phyloP scores from a whole-genome alignment of 2,888 invertebrate species.

The Acronicta aceris region DNA sequence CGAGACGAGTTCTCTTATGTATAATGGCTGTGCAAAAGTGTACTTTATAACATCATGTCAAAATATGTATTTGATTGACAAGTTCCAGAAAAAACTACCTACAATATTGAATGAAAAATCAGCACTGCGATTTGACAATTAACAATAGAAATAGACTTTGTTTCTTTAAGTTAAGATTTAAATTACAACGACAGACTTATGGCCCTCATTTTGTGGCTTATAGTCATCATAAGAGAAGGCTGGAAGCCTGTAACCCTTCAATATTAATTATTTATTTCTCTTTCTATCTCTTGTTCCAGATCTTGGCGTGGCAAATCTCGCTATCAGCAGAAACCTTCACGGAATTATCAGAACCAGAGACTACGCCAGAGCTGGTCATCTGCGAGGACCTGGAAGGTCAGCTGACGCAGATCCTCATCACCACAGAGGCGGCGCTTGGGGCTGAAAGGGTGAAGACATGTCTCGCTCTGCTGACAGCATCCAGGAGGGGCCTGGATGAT shows the following conservation, averaged over 20 bases:
- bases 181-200: not conserved
- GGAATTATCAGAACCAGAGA: constrained; percentile 79
- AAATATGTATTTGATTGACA: not conserved
- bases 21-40: not conserved
- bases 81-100: no score
- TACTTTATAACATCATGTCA: not conserved
- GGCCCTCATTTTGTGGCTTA: no score
- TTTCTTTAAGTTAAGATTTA: no score
- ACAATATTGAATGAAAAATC: no score
- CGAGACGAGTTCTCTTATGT: not conserved
- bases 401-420: constrained; percentile 91
- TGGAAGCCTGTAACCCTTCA: no score
- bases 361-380: constrained; percentile 77
- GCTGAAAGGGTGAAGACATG: constrained; percentile 91
- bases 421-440: constrained; percentile 91
- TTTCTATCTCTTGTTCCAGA: constrained; percentile 63
- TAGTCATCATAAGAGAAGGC: no score
- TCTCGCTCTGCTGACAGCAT: constrained; percentile 92
- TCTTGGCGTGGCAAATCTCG: constrained; percentile 87
- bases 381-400: constrained; percentile 89
- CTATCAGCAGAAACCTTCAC: constrained; percentile 85
- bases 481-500: constrained; percentile 94
- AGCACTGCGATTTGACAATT: no score
- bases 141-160: no score
- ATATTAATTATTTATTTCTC: not conserved